Evolutionary conservation across 2,888 invertebrate species (phyloP).

Genomic region (Erpobdella octoculata): DNA sequence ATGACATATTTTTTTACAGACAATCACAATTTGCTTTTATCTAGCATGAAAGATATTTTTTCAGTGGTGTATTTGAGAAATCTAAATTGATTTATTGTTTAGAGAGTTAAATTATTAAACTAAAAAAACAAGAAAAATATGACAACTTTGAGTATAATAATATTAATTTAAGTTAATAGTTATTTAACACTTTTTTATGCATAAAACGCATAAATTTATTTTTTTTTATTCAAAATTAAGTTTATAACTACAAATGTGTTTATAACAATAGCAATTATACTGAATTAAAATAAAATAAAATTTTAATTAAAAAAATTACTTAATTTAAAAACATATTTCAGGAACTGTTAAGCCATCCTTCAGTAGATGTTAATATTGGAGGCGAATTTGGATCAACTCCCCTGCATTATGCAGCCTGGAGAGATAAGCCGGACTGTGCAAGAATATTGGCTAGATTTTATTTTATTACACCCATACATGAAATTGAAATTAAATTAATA

Average conservation of each 20-base stretch:
- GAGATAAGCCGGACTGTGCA: slow-evolving; percentile 74
- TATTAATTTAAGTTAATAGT: neutral
- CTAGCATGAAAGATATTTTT: too few relatives aligned
- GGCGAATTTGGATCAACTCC: slow-evolving; percentile 75
- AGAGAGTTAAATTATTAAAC: too few relatives aligned
- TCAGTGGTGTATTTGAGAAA: too few relatives aligned
- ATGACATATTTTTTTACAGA: too few relatives aligned
- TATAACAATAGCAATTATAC: neutral
- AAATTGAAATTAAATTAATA: too few relatives aligned
- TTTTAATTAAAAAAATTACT: neutral
- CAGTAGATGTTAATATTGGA: slow-evolving; percentile 67
- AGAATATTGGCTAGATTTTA: slow-evolving; percentile 69
- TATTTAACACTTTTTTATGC: too few relatives aligned
- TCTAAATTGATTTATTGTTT: too few relatives aligned
- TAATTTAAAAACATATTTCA: slow-evolving; percentile 25
- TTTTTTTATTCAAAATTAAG: too few relatives aligned
- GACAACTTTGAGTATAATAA: neutral
- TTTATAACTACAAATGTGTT: too few relatives aligned
- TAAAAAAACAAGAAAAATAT: neutral
- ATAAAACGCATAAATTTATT: too few relatives aligned
- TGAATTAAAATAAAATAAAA: neutral
- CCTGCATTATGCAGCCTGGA: slow-evolving; percentile 74
- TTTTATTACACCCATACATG: too few relatives aligned
- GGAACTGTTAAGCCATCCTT: slow-evolving; percentile 48
- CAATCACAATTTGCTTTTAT: too few relatives aligned